Percentiles rank a stretch among this genome's conserved stretches.
These are phyloP conservation scores for Lasioglossum morio DNA, from an alignment of 2,888 invertebrate species.

Conservation along the genomic window DNA sequence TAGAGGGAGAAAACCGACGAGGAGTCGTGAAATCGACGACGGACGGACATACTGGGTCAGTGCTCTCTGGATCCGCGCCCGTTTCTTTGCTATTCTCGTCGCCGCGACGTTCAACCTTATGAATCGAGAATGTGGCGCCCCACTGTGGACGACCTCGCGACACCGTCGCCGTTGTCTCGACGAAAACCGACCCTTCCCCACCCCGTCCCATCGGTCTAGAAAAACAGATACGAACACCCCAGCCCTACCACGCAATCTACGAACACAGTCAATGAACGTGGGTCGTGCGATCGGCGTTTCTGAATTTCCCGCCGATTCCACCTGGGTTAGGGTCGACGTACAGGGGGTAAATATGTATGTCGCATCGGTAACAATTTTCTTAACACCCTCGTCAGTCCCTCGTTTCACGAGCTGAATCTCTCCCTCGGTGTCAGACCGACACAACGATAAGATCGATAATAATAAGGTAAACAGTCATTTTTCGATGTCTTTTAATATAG, in stretches of 20 bases:
- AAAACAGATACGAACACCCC: not conserved
- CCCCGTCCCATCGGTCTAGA: not conserved
- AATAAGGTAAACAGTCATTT: too few relatives aligned
- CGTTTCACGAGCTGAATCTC: too few relatives aligned
- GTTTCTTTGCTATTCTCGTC: constrained; percentile 77
- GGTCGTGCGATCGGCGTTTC: not conserved
- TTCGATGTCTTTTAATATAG: too few relatives aligned
- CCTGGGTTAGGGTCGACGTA: too few relatives aligned
- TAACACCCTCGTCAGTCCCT: too few relatives aligned
- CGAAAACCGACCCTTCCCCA: constrained; percentile 11
- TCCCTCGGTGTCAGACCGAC: too few relatives aligned
- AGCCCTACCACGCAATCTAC: not conserved
- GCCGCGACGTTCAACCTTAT: constrained; percentile 67
- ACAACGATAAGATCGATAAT: too few relatives aligned
- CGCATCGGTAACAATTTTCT: too few relatives aligned
- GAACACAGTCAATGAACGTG: not conserved
- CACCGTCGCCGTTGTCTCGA: constrained; percentile 38
- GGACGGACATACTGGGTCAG: constrained; percentile 80
- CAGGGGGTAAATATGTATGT: too few relatives aligned
- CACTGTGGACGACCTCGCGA: constrained; percentile 71
- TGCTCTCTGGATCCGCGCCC: constrained; percentile 81
- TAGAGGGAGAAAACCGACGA: constrained; percentile 4
- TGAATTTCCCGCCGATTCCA: not conserved
- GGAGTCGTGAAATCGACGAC: constrained; percentile 67
- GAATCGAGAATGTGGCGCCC: constrained; percentile 75